Base-by-base conservation (phyloP, 2,113 vertebrate species). In the Chiloscyllium plagiosum region DNA sequence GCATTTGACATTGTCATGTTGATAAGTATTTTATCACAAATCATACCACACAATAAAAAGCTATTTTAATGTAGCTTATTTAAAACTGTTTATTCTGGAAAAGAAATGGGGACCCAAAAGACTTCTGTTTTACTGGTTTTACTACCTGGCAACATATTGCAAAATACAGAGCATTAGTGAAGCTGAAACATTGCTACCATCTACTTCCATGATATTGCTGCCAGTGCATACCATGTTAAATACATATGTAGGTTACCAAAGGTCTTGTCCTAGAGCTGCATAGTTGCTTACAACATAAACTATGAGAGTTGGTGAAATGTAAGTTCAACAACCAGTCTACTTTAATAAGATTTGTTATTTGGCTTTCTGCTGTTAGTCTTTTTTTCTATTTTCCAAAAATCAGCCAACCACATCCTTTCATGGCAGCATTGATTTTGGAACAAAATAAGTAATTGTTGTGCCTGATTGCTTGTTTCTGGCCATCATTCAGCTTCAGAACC, bases 361-460 rank as follows among this genome's bases (percentile, higher is more conserved):
- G 80, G 37, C 37, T 20, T 93, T 93, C 19, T n/a, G 80, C 61
- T n/a, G 37, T 93, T 93, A 66, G 33, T 33, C 61, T 37, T 65
- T 68, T 42, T 0, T 83, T 93, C 85, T 61, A 7, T 68, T 66
- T 66, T 66, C 66, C 33, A 68, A 93, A 93, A 68, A 66, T 61
- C 61, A 22, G 89, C 89, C 17, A 66, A 47, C 89, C 29, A 66
- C 66, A 61, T 93, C 29, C n/a, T 93, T 66, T 93, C 89, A 93
- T 37, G 33, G 61, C 61, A 93, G 89, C 61, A 68, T 93, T 93
- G 89, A 37, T 93, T 37, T 93, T 66, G 61, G 33, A 66, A 61
- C 52, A 93, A 93, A 47, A 65, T 68, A 93, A 93, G 89, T 93
- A 93, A 93, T 66, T 65, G 89, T 93, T 65, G 89, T 68, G 89